Percentiles rank a stretch among this genome's conserved stretches.
phyloP scores from a whole-genome alignment of 2,797 vertebrate species.

The Megaceryle alcyon region DNA sequence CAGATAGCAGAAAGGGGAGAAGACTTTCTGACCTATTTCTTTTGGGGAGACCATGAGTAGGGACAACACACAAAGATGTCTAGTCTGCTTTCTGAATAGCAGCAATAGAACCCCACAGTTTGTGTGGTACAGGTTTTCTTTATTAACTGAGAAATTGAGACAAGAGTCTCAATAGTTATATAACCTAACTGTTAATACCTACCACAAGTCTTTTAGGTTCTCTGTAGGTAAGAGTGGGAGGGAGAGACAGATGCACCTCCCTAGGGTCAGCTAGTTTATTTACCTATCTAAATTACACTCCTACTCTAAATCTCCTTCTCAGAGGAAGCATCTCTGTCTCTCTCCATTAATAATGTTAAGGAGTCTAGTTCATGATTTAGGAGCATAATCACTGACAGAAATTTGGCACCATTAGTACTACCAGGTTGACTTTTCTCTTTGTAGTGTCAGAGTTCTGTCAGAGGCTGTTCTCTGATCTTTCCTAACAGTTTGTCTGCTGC shows the following conservation, averaged over 20 bases:
- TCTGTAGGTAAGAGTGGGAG: neutral
- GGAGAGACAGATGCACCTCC: neutral
- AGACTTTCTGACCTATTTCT: neutral
- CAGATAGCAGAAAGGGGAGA: neutral
- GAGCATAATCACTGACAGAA: neutral
- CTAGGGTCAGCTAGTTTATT: neutral
- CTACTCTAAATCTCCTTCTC: neutral
- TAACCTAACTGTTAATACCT: neutral
- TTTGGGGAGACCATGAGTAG: neutral
- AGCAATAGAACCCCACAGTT: neutral
- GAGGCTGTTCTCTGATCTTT: slow-evolving; percentile 7
- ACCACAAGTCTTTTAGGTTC: neutral
- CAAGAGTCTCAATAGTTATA: neutral
- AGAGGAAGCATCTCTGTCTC: neutral
- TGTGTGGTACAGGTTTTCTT: neutral
- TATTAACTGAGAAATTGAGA: neutral
- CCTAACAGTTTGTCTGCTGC: slow-evolving; percentile 8
- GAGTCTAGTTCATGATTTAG: neutral
- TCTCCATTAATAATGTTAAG: neutral
- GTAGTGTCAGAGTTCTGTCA: neutral
- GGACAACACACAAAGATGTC: neutral
- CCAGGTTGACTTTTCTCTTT: neutral
- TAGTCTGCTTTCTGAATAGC: neutral
- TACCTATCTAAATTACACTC: neutral
- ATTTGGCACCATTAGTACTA: neutral